Base-by-base conservation (phyloP, 2,113 vertebrate genomes). In the Myiagra hebetior region DNA sequence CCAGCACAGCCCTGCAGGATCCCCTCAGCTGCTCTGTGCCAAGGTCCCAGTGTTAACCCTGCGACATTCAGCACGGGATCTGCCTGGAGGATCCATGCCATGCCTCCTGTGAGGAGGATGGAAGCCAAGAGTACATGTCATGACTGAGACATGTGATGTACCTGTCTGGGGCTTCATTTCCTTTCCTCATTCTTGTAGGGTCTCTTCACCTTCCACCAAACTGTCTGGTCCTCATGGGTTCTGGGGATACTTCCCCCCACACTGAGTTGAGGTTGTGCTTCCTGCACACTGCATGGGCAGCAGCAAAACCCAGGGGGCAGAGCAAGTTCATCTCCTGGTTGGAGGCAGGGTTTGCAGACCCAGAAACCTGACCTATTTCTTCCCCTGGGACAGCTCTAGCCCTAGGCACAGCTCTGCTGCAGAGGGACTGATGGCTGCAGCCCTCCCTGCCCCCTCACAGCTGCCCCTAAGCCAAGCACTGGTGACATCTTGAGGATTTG, bases 11-110 rank as follows among this genome's bases (percentile, higher is more conserved):
- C 16, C 39, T 60, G 23, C 50, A 52, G 28, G 53, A 50, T 56
- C 41, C 76, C n/a, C 5, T 2, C 49, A 37, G 33, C 41, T 0
- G 0, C 31, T 35, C 44, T 50, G 27, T 76, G 49, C 44, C 0
- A 0, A 60, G n/a, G n/a, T 75, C n/a, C 11, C 13, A 18, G n/a
- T 17, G 11, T 67, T 67, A 76, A 42, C 2, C 0, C 27, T 27
- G 42, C 4, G 9, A 39, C 2, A 3, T 53, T 68, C 50, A 70
- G 47, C 8, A 1, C 46, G 59, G 68, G 22, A 33, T 69, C 50
- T 65, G 35, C 44, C 57, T 63, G 52, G 17, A 28, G 39, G 15
- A 39, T 62, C 65, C 2, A 1, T 26, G 9, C 55, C 60, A n/a
- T 28, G 15, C 35, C 31, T 59, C 65, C 27, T 2, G 0, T 55